Conservation (phyloP, 2,797 vertebrate genomes). For the Pipistrellus nathusii region DNA sequence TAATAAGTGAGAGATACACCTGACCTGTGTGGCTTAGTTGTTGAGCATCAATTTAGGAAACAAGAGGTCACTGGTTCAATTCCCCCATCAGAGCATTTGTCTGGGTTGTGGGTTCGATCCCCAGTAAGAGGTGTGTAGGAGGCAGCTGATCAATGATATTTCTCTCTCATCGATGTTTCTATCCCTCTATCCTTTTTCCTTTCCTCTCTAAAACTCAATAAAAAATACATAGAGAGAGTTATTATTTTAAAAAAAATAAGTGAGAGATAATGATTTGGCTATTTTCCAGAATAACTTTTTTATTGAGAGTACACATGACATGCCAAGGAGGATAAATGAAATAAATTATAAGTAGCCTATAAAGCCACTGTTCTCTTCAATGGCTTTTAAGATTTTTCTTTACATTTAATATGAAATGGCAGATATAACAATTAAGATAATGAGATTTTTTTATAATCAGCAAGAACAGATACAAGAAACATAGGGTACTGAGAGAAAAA, state of each 20-base stretch:
- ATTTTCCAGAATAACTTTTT: background rate
- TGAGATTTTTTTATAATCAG: background rate
- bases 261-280: background rate
- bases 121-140: too few relatives aligned
- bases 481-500: background rate
- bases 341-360: background rate
- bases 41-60: too few relatives aligned
- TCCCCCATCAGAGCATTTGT: too few relatives aligned
- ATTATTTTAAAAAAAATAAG: too few relatives aligned
- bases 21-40: too few relatives aligned
- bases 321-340: constrained; percentile 18
- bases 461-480: background rate
- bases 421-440: background rate
- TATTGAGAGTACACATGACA: background rate
- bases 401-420: background rate
- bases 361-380: background rate
- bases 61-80: too few relatives aligned
- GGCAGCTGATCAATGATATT: too few relatives aligned
- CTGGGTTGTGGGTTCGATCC: too few relatives aligned
- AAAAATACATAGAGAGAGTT: too few relatives aligned
- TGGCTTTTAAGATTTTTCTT: constrained; percentile 30
- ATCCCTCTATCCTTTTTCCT: too few relatives aligned
- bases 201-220: too few relatives aligned
- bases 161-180: too few relatives aligned
- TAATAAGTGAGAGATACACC: background rate